phyloP scores from a whole-genome alignment of 1,140 invertebrate genomes.

The Ylistrum balloti region DNA sequence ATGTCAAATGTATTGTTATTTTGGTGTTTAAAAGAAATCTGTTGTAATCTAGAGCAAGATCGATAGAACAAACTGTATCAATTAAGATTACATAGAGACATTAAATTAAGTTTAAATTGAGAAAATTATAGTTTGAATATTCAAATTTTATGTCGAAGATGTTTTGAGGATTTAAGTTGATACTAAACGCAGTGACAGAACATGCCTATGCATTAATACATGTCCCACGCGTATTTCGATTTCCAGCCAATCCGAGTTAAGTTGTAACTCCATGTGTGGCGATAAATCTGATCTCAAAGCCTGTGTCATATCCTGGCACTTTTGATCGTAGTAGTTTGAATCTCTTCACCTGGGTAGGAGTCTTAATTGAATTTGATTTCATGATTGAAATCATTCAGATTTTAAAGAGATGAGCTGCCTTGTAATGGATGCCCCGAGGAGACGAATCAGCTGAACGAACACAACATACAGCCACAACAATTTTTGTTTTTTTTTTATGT shows the following conservation, averaged over 20 bases:
- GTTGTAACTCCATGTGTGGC: conserved; percentile 15
- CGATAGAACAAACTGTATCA: no score
- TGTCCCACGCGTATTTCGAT: neutral
- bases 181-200: no score
- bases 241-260: neutral
- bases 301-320: conserved; percentile 25
- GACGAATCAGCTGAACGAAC: neutral
- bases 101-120: no score
- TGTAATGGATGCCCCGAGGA: neutral
- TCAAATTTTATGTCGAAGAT: no score
- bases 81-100: no score
- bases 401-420: neutral
- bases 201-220: no score
- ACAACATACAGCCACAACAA: neutral
- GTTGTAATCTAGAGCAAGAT: no score
- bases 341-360: neutral
- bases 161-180: no score
- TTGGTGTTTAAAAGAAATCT: no score
- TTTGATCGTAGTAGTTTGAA: conserved; percentile 7
- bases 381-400: conserved; percentile 28
- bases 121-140: no score
- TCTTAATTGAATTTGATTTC: conserved; percentile 21
- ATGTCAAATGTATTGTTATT: no score
- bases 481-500: neutral
- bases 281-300: neutral